phyloP scores from a whole-genome alignment of 1,140 invertebrate genomes.

The Rhyacophila brunnea region DNA sequence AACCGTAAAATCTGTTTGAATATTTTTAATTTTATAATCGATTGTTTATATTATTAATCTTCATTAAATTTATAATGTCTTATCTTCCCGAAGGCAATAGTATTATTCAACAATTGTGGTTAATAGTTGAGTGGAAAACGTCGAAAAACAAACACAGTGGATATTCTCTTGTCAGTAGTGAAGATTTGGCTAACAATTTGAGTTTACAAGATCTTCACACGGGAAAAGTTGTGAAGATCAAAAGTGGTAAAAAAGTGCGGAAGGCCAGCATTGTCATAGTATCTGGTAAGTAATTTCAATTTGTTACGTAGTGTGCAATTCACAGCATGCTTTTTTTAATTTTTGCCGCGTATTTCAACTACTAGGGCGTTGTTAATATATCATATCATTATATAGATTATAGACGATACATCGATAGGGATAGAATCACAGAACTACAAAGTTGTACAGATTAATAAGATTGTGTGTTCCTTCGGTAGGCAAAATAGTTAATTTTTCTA shows the following conservation, averaged over 20 bases:
- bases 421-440: too few species aligned
- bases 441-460: too few species aligned
- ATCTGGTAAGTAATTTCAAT: constrained; percentile 29
- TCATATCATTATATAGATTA: too few species aligned
- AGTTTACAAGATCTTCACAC: constrained; percentile 25
- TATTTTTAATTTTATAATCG: constrained; percentile 5
- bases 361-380: too few species aligned
- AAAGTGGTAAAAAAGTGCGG: not conserved
- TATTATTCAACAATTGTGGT: constrained; percentile 21
- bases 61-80: constrained; percentile 7
- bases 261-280: constrained; percentile 28
- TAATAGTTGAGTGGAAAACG: constrained; percentile 28
- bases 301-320: too few species aligned
- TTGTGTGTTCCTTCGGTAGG: too few species aligned
- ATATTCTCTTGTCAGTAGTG: constrained; percentile 21
- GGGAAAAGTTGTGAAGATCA: constrained; percentile 22
- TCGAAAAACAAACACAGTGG: constrained; percentile 12
- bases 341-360: too few species aligned
- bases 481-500: too few species aligned
- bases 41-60: not conserved
- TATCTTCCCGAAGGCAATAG: constrained; percentile 22
- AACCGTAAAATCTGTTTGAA: not conserved
- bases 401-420: too few species aligned
- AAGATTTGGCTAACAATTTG: constrained; percentile 13
- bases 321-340: too few species aligned